phyloP scores from a whole-genome alignment of 2,797 vertebrate genomes.

The Phataginus tetradactyla region DNA sequence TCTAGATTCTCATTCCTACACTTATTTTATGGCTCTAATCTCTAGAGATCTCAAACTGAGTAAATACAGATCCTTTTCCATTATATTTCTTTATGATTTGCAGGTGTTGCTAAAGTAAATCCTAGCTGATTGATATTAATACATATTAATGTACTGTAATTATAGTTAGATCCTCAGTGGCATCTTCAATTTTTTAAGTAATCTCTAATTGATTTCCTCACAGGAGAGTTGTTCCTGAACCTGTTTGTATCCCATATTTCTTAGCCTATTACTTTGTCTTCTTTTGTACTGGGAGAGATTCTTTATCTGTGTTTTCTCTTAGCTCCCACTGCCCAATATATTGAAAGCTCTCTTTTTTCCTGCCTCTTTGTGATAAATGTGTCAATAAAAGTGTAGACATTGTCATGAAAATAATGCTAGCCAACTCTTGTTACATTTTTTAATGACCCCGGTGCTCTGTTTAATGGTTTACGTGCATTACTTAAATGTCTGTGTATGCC shows the following conservation, averaged over 20 bases:
- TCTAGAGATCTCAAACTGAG: not conserved
- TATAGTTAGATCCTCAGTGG: not conserved
- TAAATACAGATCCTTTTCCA: not conserved
- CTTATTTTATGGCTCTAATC: not conserved
- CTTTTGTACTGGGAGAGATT: not conserved
- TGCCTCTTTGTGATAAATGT: not conserved
- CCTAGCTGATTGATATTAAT: not conserved
- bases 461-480: not conserved
- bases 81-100: not conserved
- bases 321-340: not conserved
- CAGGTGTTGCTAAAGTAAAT: not conserved
- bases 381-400: not conserved
- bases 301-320: not conserved
- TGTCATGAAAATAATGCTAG: not conserved
- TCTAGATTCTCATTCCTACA: not conserved
- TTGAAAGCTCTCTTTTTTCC: not conserved
- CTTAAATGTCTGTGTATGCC: not conserved
- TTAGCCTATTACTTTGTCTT: not conserved
- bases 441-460: not conserved
- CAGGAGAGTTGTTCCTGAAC: not conserved
- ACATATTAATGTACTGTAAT: not conserved
- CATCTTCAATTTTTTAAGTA: not conserved
- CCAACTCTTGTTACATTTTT: not conserved
- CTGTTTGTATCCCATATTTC: not conserved
- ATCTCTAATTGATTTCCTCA: not conserved